These are phyloP conservation scores for Drosophila nasuta DNA, from an alignment of 1,140 invertebrate species.

Conservation along the genomic window DNA sequence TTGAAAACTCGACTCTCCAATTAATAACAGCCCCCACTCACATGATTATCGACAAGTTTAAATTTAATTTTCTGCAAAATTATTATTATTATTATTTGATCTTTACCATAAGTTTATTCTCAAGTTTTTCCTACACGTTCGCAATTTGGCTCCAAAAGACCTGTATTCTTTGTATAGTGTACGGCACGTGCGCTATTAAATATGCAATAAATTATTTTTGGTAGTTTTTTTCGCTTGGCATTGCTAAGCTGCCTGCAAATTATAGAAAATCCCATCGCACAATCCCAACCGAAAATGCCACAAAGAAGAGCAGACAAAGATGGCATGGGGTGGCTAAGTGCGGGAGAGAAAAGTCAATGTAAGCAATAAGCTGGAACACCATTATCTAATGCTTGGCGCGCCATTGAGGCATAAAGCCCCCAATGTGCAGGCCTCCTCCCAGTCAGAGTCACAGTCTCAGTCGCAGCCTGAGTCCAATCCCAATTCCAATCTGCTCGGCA, in stretches of 20 bases:
- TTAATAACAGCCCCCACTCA: slow-evolving; percentile 4
- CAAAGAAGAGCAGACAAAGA: slow-evolving; percentile 28
- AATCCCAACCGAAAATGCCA: slow-evolving; percentile 34
- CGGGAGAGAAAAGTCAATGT: slow-evolving; percentile 71
- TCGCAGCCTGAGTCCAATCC: slow-evolving; percentile 12
- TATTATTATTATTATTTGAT: too few relatives aligned
- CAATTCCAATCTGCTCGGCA: slow-evolving; percentile 44
- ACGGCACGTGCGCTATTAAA: slow-evolving; percentile 81
- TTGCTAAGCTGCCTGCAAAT: slow-evolving; percentile 83
- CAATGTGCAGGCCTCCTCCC: slow-evolving; percentile 23
- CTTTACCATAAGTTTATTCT: too few relatives aligned
- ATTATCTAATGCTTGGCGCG: slow-evolving; percentile 82
- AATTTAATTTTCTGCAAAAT: too few relatives aligned
- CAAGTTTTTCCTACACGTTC: too few relatives aligned
- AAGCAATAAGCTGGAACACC: slow-evolving; percentile 84
- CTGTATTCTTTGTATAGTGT: slow-evolving; percentile 11
- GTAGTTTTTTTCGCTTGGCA: slow-evolving; percentile 57
- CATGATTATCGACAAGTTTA: too few relatives aligned
- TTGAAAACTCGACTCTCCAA: slow-evolving; percentile 18
- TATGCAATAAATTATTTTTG: slow-evolving; percentile 84
- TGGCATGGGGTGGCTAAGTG: slow-evolving; percentile 15
- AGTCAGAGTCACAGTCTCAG: slow-evolving; percentile 21
- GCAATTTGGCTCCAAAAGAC: too few relatives aligned
- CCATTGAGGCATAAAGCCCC: slow-evolving; percentile 78
- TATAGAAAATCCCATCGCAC: slow-evolving; percentile 79